Evolutionary conservation across 2,797 vertebrate species (phyloP).

Genomic region (Poeciliopsis gracilis): DNA sequence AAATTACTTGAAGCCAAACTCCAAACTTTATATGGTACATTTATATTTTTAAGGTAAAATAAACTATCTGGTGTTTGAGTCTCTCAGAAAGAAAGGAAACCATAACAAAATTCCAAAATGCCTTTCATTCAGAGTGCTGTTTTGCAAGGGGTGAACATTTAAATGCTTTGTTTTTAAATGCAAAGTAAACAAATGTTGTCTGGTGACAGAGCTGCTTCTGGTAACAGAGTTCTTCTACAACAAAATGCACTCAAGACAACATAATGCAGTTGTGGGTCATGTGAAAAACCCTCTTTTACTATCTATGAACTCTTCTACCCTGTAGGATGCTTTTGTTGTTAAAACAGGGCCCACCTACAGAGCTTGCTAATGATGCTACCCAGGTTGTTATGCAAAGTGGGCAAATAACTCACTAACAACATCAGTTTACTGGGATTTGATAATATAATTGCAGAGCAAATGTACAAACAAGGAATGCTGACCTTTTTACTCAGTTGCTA

Average conservation of each 20-base stretch:
- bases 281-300: conserved; percentile 1
- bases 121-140: not conserved
- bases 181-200: conserved; percentile 4
- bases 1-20: not conserved
- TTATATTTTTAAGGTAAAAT: not conserved
- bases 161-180: not conserved
- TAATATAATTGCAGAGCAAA: not conserved
- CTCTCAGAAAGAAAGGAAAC: not conserved
- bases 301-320: not conserved
- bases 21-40: no score
- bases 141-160: not conserved
- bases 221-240: not conserved
- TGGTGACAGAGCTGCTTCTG: conserved; percentile 42
- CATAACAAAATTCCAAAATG: not conserved
- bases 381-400: not conserved
- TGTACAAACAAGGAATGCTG: not conserved
- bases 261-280: not conserved
- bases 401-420: not conserved
- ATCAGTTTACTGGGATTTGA: not conserved
- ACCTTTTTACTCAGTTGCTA: not conserved
- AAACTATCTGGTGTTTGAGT: not conserved
- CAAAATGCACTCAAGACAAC: not conserved
- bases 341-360: not conserved
- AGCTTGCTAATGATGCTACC: not conserved
- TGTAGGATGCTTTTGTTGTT: not conserved